Conservation (phyloP, 1,140 invertebrate genomes). For the Portunus trituberculatus region DNA sequence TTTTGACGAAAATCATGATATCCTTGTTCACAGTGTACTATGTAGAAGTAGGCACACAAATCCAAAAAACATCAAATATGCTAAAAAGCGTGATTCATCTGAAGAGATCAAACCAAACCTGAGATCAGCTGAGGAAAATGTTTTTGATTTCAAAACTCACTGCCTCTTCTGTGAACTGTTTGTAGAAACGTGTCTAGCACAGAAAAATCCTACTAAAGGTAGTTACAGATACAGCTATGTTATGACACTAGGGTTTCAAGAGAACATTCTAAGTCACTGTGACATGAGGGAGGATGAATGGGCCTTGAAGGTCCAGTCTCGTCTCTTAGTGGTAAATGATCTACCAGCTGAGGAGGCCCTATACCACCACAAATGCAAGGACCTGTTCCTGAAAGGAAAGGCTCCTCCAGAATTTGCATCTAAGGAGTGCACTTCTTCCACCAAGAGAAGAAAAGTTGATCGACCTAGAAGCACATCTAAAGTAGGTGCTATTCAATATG, state of each 20-base stretch:
- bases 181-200: slow-evolving; percentile 47
- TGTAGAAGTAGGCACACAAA: slow-evolving; percentile 41
- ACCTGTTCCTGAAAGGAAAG: slow-evolving; percentile 46
- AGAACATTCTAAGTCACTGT: slow-evolving; percentile 51
- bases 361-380: slow-evolving; percentile 47
- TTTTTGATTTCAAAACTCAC: slow-evolving; percentile 56
- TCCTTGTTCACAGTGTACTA: slow-evolving; percentile 48
- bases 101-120: slow-evolving; percentile 38
- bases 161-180: slow-evolving; percentile 46
- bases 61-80: neutral
- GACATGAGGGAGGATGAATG: slow-evolving; percentile 44
- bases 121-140: slow-evolving; percentile 49
- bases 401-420: slow-evolving; percentile 52
- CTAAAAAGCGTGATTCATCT: slow-evolving; percentile 47
- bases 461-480: slow-evolving; percentile 52
- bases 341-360: slow-evolving; percentile 54
- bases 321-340: slow-evolving; percentile 44
- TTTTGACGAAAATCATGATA: slow-evolving; percentile 26
- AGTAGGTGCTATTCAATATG: slow-evolving; percentile 54
- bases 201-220: slow-evolving; percentile 41
- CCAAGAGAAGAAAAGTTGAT: slow-evolving; percentile 48
- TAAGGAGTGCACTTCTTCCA: slow-evolving; percentile 40
- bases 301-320: slow-evolving; percentile 47
- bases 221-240: slow-evolving; percentile 25
- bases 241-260: slow-evolving; percentile 45